Conservation (phyloP, 1,140 invertebrate genomes). For the Mizuhopecten yessoensis region DNA sequence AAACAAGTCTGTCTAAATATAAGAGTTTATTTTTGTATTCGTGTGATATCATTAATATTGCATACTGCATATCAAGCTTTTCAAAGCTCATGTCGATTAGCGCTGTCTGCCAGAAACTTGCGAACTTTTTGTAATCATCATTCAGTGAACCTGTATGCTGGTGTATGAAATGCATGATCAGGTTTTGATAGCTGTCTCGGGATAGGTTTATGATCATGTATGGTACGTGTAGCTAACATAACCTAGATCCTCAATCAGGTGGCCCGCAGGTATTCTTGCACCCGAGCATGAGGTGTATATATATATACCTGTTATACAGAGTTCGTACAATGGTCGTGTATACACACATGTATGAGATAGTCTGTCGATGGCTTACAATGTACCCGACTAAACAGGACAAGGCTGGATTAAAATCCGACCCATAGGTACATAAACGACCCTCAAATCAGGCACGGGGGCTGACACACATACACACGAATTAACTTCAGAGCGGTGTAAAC, state of each 20-base stretch:
- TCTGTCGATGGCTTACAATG: neutral
- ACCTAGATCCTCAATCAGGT: constrained; percentile 25
- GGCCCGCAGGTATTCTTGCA: constrained; percentile 2
- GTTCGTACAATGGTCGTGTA: constrained; percentile 25
- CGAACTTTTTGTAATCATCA: neutral
- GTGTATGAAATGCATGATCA: neutral
- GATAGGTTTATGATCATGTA: neutral
- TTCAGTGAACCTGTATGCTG: neutral
- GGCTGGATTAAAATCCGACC: neutral
- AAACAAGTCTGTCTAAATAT: too few relatives aligned
- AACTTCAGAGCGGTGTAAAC: neutral
- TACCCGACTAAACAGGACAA: neutral
- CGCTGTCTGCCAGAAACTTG: neutral
- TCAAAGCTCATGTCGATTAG: too few relatives aligned
- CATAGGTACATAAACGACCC: constrained; percentile 32
- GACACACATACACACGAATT: constrained; percentile 8
- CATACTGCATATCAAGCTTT: too few relatives aligned
- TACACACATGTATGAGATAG: constrained; percentile 7
- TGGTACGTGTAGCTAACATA: neutral
- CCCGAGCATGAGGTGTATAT: neutral
- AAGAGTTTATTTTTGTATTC: too few relatives aligned
- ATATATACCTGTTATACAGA: neutral
- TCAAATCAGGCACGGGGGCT: neutral
- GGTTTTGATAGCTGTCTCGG: neutral
- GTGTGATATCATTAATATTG: too few relatives aligned